Percentiles rank a stretch among this genome's conserved stretches.
These are phyloP conservation scores for Elysia chlorotica DNA, from an alignment of 1,140 invertebrate genomes.

Conservation along the genomic window DNA sequence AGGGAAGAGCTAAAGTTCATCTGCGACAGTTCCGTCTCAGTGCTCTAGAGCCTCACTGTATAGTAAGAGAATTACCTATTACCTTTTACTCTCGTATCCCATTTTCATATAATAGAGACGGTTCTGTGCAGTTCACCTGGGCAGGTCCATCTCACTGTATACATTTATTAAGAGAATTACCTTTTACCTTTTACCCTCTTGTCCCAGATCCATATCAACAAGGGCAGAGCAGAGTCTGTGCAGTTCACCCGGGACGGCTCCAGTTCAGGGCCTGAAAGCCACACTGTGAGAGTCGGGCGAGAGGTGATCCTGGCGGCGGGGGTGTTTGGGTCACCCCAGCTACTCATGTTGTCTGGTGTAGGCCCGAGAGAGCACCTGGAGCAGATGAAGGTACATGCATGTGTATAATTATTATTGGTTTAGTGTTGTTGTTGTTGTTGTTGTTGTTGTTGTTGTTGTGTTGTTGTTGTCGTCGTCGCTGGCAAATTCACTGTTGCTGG, in stretches of 20 bases:
- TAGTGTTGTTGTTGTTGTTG: no score
- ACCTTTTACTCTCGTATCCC: no score
- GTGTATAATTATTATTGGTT: no score
- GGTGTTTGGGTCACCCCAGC: slow-evolving; percentile 82
- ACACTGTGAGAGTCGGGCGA: slow-evolving; percentile 62
- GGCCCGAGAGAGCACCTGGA: slow-evolving; percentile 67
- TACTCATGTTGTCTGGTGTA: slow-evolving; percentile 89
- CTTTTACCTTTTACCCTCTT: neutral
- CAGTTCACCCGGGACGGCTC: no score
- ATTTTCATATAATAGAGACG: neutral
- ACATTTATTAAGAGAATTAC: neutral
- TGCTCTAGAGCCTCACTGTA: no score
- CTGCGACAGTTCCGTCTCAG: no score
- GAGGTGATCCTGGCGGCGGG: slow-evolving; percentile 84
- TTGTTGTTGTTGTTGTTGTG: no score
- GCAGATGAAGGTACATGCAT: slow-evolving; percentile 28
- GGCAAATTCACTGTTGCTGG: no score
- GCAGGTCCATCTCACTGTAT: neutral
- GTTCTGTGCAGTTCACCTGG: neutral
- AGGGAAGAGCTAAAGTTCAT: no score
- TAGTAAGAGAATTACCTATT: no score
- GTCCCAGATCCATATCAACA: neutral
- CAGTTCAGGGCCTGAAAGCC: neutral
- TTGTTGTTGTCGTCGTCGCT: no score
- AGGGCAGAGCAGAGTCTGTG: neutral